Evolutionary conservation across 64 coral and sea anemone species (phyloP).

Genomic region (Dendronephthya gigantea): DNA sequence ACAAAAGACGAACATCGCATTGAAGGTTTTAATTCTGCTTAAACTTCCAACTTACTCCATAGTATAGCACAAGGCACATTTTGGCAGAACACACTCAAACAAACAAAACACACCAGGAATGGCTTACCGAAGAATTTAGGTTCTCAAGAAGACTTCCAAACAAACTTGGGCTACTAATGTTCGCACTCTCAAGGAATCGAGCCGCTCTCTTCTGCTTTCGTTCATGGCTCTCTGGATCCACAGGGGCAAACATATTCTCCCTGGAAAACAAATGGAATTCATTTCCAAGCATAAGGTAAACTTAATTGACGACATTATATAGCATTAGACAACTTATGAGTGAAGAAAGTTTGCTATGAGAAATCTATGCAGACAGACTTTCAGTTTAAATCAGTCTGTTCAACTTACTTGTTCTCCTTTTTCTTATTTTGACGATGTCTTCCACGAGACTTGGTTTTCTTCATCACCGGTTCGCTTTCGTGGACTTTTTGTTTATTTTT

Average conservation of each 20-base stretch:
- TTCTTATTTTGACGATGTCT: background rate
- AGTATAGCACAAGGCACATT: too few relatives aligned
- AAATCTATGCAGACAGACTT: too few relatives aligned
- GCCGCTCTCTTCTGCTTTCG: slow-evolving; percentile 79
- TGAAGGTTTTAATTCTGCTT: background rate
- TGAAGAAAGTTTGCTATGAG: too few relatives aligned
- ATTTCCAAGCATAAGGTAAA: background rate
- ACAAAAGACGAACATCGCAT: slow-evolving; percentile 13
- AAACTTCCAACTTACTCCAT: too few relatives aligned
- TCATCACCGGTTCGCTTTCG: background rate
- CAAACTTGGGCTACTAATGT: slow-evolving; percentile 32
- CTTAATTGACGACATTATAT: too few relatives aligned
- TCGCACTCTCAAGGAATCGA: slow-evolving; percentile 56
- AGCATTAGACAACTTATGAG: too few relatives aligned
- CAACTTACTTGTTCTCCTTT: slow-evolving; percentile 11
- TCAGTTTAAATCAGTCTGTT: too few relatives aligned
- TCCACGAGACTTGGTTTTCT: background rate
- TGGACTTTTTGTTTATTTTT: background rate
- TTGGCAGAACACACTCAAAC: background rate
- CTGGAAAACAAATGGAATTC: background rate
- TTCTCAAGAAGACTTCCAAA: slow-evolving; percentile 64
- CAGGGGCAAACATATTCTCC: slow-evolving; percentile 3
- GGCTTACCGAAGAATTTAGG: slow-evolving; percentile 66
- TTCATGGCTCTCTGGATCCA: slow-evolving; percentile 61
- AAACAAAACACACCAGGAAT: background rate